A percentile compares a stretch with the other conserved stretches of the same genome.
These are phyloP conservation scores for Drosophila takahashii DNA, from an alignment of 1,140 invertebrate genomes.

Conservation along the genomic window DNA sequence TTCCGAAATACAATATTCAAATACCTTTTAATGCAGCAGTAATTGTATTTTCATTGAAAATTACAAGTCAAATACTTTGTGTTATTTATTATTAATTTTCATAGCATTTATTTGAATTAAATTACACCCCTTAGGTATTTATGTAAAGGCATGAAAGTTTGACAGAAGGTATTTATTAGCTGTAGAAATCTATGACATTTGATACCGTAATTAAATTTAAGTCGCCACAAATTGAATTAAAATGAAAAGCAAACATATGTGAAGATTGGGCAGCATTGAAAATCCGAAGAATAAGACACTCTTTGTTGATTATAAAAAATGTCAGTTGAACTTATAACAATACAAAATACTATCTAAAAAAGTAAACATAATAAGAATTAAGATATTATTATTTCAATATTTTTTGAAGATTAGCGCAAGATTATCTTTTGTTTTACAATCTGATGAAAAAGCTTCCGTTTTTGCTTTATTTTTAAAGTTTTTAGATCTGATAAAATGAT, in stretches of 20 bases:
- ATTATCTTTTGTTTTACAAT: not conserved
- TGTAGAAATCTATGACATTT: not conserved
- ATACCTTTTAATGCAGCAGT: not conserved
- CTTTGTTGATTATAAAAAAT: not conserved
- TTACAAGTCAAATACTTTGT: not conserved
- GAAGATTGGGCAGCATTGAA: not conserved
- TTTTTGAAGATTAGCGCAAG: not conserved
- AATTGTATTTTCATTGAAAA: no score
- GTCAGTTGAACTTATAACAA: no score
- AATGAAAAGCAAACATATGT: slow-evolving; percentile 41
- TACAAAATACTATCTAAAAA: no score
- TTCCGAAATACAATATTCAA: not conserved
- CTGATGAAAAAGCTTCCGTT: not conserved
- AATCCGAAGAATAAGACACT: not conserved
- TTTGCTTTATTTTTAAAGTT: slow-evolving; percentile 20
- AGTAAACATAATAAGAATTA: not conserved
- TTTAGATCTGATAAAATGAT: slow-evolving; percentile 52
- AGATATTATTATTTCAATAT: not conserved
- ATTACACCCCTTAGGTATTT: not conserved
- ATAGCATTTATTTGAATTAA: not conserved
- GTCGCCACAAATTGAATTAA: slow-evolving; percentile 42
- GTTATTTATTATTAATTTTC: not conserved
- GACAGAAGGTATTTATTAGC: not conserved
- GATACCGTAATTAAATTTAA: slow-evolving; percentile 5
- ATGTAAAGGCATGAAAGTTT: no score